A percentile compares a stretch with the other conserved stretches of the same genome.
Conservation (phyloP, 2,113 vertebrate species). For the Kryptolebias marmoratus region DNA sequence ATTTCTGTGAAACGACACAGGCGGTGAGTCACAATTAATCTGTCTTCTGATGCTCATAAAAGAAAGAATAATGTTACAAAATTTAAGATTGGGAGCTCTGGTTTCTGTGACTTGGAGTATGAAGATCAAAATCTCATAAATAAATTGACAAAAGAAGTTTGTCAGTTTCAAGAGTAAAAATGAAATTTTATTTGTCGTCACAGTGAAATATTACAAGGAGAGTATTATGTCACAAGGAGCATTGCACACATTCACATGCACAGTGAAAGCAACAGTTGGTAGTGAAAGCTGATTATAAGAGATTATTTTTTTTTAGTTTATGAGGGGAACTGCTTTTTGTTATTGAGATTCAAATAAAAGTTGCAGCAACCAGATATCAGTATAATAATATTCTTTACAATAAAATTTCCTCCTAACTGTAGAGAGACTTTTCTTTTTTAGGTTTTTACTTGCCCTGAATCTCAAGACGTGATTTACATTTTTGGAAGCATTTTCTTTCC, state of each 20-base stretch:
- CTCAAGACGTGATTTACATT: background rate
- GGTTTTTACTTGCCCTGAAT: too few relatives aligned
- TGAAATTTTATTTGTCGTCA: slow-evolving; percentile 35
- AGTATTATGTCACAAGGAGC: background rate
- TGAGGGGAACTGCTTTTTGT: slow-evolving; percentile 8
- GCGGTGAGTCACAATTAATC: background rate
- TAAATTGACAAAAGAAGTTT: slow-evolving; percentile 35
- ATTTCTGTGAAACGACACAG: background rate
- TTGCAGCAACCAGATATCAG: background rate
- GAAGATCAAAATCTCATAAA: slow-evolving; percentile 21
- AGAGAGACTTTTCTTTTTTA: background rate
- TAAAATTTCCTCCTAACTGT: background rate
- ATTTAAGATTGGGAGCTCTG: background rate
- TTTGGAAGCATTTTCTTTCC: background rate
- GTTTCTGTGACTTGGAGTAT: slow-evolving; percentile 2
- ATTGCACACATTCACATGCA: background rate
- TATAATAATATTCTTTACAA: background rate
- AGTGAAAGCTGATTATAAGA: slow-evolving; percentile 28
- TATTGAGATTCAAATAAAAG: slow-evolving; percentile 16
- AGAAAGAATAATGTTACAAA: background rate
- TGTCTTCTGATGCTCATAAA: background rate
- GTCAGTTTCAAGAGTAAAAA: slow-evolving; percentile 24
- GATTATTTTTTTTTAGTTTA: background rate
- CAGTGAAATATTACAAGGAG: background rate
- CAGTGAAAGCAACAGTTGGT: background rate